Evolutionary conservation across 2,888 invertebrate genomes (phyloP).

Genomic region (Lasius platythorax): DNA sequence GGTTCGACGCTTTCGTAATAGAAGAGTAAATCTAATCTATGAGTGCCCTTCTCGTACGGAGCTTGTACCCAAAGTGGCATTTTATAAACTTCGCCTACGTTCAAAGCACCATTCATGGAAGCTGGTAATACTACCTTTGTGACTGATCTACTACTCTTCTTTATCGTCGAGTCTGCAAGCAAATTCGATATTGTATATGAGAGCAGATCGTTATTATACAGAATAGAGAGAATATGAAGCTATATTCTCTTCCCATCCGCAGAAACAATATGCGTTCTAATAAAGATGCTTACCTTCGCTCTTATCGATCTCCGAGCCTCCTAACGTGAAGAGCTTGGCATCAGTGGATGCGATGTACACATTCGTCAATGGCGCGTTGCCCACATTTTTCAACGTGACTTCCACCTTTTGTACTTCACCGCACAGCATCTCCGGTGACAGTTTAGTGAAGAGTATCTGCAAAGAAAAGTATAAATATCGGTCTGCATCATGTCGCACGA

Average conservation of each 20-base stretch:
- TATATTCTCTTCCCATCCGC: background rate
- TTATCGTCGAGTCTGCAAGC: constrained; percentile 79
- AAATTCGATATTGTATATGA: background rate
- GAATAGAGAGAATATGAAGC: background rate
- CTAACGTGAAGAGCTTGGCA: constrained; percentile 89
- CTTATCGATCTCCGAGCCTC: constrained; percentile 72
- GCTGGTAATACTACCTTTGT: constrained; percentile 84
- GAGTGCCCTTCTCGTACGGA: constrained; percentile 89
- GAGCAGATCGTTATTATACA: background rate
- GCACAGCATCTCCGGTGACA: constrained; percentile 90
- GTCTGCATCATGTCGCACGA: background rate
- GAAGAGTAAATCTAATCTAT: constrained; percentile 90
- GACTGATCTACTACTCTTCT: constrained; percentile 85
- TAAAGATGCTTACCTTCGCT: constrained; percentile 59
- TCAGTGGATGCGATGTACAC: constrained; percentile 90
- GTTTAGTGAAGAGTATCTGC: constrained; percentile 91
- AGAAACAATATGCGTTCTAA: background rate
- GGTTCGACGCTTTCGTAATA: constrained; percentile 89
- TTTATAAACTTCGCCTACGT: constrained; percentile 87
- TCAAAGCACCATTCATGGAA: constrained; percentile 85
- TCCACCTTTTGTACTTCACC: constrained; percentile 91
- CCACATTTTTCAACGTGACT: constrained; percentile 90
- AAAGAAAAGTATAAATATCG: constrained; percentile 62
- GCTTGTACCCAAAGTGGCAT: constrained; percentile 91
- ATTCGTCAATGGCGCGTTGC: constrained; percentile 89